Conservation (phyloP, 2,113 vertebrate species). For the Athene cunicularia region DNA sequence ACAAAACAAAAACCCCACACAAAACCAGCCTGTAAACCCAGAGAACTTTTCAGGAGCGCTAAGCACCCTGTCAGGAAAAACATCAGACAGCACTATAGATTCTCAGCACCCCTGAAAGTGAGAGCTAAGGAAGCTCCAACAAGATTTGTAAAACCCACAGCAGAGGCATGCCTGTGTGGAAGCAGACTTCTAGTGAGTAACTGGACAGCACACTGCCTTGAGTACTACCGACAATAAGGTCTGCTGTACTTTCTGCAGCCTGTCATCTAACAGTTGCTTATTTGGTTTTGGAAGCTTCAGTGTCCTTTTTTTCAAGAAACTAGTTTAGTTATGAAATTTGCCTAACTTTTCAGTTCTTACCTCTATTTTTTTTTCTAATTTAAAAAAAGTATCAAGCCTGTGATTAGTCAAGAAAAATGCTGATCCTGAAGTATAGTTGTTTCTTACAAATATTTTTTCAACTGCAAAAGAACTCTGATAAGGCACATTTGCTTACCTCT, state of each 20-base stretch:
- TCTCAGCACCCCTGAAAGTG: background rate
- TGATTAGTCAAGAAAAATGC: background rate
- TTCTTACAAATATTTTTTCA: background rate
- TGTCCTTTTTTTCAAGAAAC: background rate
- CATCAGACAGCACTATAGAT: background rate
- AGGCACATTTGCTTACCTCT: slow-evolving; percentile 73
- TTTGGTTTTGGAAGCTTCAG: background rate
- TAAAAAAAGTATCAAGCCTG: background rate
- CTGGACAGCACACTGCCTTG: background rate
- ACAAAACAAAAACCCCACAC: too few species aligned
- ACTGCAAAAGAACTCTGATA: background rate
- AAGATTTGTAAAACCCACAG: background rate
- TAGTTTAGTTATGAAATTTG: background rate
- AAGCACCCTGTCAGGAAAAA: background rate
- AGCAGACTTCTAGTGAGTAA: background rate
- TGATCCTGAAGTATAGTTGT: background rate
- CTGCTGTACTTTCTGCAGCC: background rate
- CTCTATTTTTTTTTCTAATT: background rate
- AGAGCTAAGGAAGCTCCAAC: background rate
- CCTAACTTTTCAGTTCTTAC: background rate
- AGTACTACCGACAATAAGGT: background rate
- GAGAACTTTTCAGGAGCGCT: background rate
- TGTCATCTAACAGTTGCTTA: background rate
- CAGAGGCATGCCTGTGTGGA: background rate
- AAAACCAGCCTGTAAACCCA: background rate